Base-by-base conservation (phyloP, 2,113 vertebrate genomes). In the Calyptomena viridis region DNA sequence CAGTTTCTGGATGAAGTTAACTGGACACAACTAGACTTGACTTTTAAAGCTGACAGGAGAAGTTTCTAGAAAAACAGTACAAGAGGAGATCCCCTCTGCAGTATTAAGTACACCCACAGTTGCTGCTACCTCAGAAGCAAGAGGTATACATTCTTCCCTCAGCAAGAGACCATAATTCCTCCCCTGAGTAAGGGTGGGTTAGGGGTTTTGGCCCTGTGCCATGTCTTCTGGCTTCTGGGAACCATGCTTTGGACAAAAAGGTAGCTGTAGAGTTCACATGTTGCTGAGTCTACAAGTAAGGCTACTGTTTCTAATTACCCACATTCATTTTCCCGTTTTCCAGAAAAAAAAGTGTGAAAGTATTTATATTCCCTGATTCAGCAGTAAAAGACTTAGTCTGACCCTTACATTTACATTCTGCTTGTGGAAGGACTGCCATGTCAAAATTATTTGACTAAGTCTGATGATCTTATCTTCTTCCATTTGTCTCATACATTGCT, bases 261-360 rank as follows among this genome's bases (percentile, higher is more conserved):
- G 79, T 75, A 74, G 63, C 56, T 93, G 35, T 8, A 49, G 67
- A 81, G 28, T 68, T 86, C 75, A 86, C 52, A 46, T 27, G 68
- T 69, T 93, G 94, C 96, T 95, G 93, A 96, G 68, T 89, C 88
- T 75, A 94, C 83, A 89, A 92, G 90, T 85, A 73, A 63, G 39
- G 20, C 52, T 86, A 78, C 85, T 94, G 85, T 92, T 96, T 93
- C 85, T 64, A 94, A 96, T 96, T 89, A 96, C 40, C 24, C 18
- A 46, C 46, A 40, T 69, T 46, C 2, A 0, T 81, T 86, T 77
- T 75, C 60, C 84, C 80, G 74, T 87, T 93, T 78, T 93, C 83
- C 83, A 90, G 85, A 88, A 80, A 91, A 85, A n/a, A 62, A 71
- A 81, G 76, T 93, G 83, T 94, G 88, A 93, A 93, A 96, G 86